Evolutionary conservation across 2,888 invertebrate species (phyloP).

Genomic region (Phyllotreta striolata): DNA sequence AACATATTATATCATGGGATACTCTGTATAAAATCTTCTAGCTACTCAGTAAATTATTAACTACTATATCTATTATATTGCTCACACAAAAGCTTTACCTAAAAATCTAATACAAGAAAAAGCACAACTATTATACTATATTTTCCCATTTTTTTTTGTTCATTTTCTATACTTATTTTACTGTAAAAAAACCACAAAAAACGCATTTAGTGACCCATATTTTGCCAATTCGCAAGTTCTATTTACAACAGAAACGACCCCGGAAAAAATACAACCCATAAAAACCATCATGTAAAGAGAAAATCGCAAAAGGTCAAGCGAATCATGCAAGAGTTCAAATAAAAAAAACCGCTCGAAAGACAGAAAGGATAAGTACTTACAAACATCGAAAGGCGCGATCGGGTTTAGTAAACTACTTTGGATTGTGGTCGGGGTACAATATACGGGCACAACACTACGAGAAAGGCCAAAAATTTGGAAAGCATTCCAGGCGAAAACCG

Average conservation of each 20-base stretch:
- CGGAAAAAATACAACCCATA: constrained; percentile 18
- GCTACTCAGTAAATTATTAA: too few species aligned
- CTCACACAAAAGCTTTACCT: too few species aligned
- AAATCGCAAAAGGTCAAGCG: constrained; percentile 28
- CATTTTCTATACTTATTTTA: too few species aligned
- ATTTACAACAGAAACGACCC: background rate
- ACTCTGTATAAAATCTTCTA: too few species aligned
- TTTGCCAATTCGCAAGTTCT: constrained; percentile 4
- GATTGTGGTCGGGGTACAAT: constrained; percentile 19
- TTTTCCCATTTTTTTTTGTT: too few species aligned
- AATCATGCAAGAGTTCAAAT: constrained; percentile 19
- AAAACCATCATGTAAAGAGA: constrained; percentile 26
- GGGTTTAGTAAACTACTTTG: constrained; percentile 28
- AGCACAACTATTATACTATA: too few species aligned
- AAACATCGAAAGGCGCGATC: constrained; percentile 34
- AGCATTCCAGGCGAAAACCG: constrained; percentile 40
- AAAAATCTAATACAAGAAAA: too few species aligned
- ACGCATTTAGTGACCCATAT: constrained; percentile 10
- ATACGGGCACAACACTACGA: constrained; percentile 35
- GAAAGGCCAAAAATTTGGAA: constrained; percentile 20
- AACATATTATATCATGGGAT: too few species aligned
- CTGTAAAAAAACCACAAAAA: background rate
- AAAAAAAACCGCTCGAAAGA: constrained; percentile 17
- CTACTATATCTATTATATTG: too few species aligned
- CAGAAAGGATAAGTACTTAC: constrained; percentile 35